Evolutionary conservation across 1,140 invertebrate genomes (phyloP).

Genomic region (Polypedilum vanderplanki): DNA sequence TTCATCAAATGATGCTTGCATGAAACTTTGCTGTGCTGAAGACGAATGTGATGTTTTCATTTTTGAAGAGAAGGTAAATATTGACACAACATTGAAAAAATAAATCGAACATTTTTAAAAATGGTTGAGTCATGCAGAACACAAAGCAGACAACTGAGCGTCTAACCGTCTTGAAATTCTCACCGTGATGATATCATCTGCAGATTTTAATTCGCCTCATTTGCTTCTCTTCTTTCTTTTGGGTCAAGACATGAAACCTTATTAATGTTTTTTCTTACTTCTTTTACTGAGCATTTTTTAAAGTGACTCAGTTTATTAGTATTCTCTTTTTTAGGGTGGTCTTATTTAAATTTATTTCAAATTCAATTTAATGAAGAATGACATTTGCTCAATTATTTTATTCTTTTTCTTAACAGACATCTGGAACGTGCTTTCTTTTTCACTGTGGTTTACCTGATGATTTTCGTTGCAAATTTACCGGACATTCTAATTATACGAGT

Average conservation of each 20-base stretch:
- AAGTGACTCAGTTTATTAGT: too few species aligned
- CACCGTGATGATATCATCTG: too few species aligned
- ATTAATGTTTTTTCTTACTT: neutral
- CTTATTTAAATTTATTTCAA: too few species aligned
- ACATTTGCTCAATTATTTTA: neutral
- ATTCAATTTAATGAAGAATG: too few species aligned
- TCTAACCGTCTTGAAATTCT: neutral
- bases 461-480: slow-evolving; percentile 88
- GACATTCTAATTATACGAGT: slow-evolving; percentile 82
- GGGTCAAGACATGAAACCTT: slow-evolving; percentile 10
- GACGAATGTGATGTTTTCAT: slow-evolving; percentile 83
- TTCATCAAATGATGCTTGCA: slow-evolving; percentile 68
- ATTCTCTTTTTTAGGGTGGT: too few species aligned
- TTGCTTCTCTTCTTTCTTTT: neutral
- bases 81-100: neutral
- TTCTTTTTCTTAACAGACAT: slow-evolving; percentile 51
- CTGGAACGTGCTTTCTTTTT: slow-evolving; percentile 85
- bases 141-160: neutral
- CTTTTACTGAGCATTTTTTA: too few species aligned
- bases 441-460: slow-evolving; percentile 81
- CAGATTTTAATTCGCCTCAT: too few species aligned
- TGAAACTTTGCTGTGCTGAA: slow-evolving; percentile 78
- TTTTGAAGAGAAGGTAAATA: slow-evolving; percentile 78
- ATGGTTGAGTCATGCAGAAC: neutral
- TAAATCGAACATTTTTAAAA: neutral